Base-by-base conservation (phyloP, 2,113 vertebrate species). In the Vidua chalybeata region DNA sequence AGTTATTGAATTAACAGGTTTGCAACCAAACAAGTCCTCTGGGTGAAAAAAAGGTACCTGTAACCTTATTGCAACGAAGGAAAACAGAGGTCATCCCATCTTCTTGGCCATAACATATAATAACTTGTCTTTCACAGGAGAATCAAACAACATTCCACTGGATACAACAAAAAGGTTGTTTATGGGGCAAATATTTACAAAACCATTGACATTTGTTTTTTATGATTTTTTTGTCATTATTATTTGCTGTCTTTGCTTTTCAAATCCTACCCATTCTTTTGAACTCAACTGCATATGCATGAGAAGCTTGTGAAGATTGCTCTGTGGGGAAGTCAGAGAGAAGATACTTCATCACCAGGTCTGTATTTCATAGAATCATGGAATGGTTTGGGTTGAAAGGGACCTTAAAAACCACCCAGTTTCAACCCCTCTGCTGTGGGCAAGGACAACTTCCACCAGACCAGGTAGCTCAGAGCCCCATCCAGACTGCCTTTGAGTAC, bases 351-450 rank as follows among this genome's bases (percentile, higher is more conserved):
- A 33, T 15, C 35, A 58, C 5, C 11, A 69, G n/a, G 5, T 43
- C 13, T 45, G 6, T 43, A 24, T 67, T 79, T 39, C 23, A 59
- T 5, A 17, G 39, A 67, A 37, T n/a, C 11, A 35, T 21, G 7
- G 67, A 8, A 74, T 30, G 15, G 8, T 33, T 37, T 74, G 52
- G 15, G 10, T 59, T 67, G 52, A 6, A 67, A 39, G 10, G 15
- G 15, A n/a, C 19, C 33, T 28, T 52, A 39, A 39, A 23, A 6
- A 45, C 2, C 33, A 46, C 17, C 24, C 4, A 24, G 10, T 28
- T 59, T 8, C 45, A 52, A 4, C 3, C 9, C 6, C 22, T 3
- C 19, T 67, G 13, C 31, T 0, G 0, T 30, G 45, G 22, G 0
- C 45, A 52, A 33, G 27, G 13, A 9, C 33, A n/a, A 7, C 37